A percentile compares a stretch with the other conserved stretches of the same genome.
Conservation (phyloP, 2,888 invertebrate species). For the Rotaria socialis region DNA sequence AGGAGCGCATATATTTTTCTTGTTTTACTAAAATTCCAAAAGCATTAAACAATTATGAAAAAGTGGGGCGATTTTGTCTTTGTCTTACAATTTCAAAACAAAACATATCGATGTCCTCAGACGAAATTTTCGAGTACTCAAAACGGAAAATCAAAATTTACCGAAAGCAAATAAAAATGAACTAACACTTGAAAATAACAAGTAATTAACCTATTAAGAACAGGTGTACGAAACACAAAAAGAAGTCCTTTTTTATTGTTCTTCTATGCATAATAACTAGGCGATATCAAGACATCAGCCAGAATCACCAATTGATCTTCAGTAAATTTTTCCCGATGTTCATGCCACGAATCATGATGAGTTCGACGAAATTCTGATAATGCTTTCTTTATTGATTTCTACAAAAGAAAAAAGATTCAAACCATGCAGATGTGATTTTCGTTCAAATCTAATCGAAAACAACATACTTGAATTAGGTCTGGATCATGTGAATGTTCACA, state of each 20-base stretch:
- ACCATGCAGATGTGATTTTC: too few species aligned
- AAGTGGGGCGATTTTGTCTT: not conserved
- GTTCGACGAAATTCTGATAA: constrained; percentile 83
- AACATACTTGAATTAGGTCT: constrained; percentile 74
- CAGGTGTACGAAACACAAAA: not conserved
- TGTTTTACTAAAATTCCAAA: not conserved
- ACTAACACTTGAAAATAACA: constrained; percentile 3
- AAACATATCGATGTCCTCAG: not conserved
- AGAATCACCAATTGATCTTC: constrained; percentile 79
- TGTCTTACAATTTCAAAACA: not conserved
- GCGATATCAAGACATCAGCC: constrained; percentile 81
- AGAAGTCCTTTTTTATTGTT: too few species aligned
- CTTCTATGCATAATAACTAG: constrained; percentile 75
- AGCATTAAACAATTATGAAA: not conserved
- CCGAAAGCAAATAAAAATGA: not conserved
- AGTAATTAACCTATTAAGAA: not conserved
- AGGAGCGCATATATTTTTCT: not conserved
- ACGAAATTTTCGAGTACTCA: not conserved
- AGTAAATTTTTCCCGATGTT: constrained; percentile 77
- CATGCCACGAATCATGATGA: constrained; percentile 85
- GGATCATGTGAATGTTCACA: constrained; percentile 78
- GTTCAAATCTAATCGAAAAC: too few species aligned
- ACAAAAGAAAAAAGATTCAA: constrained; percentile 41
- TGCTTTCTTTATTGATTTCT: constrained; percentile 77
- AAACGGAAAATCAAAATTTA: not conserved